Evolutionary conservation across 1,140 invertebrate species (phyloP).

Genomic region (Elymnias hypermnestra): DNA sequence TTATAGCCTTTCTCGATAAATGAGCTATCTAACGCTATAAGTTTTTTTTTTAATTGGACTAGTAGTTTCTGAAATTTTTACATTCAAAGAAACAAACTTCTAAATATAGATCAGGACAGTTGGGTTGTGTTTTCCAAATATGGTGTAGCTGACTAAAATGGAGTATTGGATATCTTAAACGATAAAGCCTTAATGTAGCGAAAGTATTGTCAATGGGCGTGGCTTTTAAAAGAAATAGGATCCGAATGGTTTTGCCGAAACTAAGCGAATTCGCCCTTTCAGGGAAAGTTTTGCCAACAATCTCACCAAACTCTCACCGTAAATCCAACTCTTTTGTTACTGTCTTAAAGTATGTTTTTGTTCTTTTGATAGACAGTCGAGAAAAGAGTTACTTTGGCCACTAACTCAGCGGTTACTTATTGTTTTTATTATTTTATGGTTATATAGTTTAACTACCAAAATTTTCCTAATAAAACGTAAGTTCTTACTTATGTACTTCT

Average conservation of each 20-base stretch:
- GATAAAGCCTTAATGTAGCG: constrained; percentile 3
- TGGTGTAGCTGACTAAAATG: too few relatives aligned
- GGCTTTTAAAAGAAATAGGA: constrained; percentile 15
- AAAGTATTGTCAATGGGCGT: constrained; percentile 15
- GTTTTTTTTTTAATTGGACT: too few relatives aligned
- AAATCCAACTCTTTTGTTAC: constrained; percentile 28
- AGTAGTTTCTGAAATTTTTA: too few relatives aligned
- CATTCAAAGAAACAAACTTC: too few relatives aligned
- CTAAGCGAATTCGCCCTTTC: constrained; percentile 25
- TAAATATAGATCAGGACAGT: too few relatives aligned
- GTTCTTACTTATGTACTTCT: too few relatives aligned
- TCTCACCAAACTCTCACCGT: constrained; percentile 15
- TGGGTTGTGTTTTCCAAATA: too few relatives aligned
- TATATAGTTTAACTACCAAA: too few relatives aligned
- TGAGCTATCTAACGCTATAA: too few relatives aligned
- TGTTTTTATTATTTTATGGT: too few relatives aligned
- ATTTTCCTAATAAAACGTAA: too few relatives aligned
- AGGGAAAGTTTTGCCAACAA: constrained; percentile 17
- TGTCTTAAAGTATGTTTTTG: constrained; percentile 30
- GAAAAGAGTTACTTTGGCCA: constrained; percentile 32
- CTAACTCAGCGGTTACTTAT: constrained; percentile 17
- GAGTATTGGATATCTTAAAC: neutral
- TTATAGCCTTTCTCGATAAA: too few relatives aligned
- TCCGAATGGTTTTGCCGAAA: constrained; percentile 26
- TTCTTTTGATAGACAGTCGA: constrained; percentile 13